phyloP scores from a whole-genome alignment of 2,888 invertebrate species.

The Noctua janthe region DNA sequence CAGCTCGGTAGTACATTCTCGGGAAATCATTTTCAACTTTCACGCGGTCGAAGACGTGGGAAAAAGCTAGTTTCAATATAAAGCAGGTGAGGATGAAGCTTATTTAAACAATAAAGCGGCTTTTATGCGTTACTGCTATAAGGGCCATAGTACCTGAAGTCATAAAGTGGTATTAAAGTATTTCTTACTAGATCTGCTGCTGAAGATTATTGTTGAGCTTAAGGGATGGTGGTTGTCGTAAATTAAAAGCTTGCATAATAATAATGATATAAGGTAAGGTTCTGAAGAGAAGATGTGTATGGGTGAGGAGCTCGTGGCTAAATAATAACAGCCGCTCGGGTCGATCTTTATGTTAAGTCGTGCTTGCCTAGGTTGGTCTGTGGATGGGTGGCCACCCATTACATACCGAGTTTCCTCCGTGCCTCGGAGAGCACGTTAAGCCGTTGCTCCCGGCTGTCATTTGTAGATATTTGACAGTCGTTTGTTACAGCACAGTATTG shows the following conservation, averaged over 20 bases:
- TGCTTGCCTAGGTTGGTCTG: no score
- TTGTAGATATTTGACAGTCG: no score
- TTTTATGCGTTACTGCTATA: constrained; percentile 6
- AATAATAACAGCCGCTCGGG: no score
- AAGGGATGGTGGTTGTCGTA: neutral
- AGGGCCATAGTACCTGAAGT: neutral
- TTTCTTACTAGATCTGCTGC: neutral
- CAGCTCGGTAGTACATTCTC: neutral
- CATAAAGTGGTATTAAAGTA: constrained; percentile 29
- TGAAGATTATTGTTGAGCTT: constrained; percentile 5
- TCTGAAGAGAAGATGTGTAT: neutral
- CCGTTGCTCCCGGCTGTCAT: no score
- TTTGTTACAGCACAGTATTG: constrained; percentile 3
- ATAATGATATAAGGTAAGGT: neutral
- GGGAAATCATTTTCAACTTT: neutral
- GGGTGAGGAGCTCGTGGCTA: no score
- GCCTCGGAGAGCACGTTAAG: no score
- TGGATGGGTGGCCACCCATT: no score
- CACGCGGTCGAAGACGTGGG: no score
- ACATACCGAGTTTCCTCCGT: no score
- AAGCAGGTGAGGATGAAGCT: neutral
- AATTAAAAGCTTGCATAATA: constrained; percentile 16
- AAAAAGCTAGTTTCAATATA: neutral
- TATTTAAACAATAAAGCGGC: constrained; percentile 4
- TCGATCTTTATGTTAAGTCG: no score